Conservation (phyloP, 1,140 invertebrate genomes). For the Drosophila mauritiana region DNA sequence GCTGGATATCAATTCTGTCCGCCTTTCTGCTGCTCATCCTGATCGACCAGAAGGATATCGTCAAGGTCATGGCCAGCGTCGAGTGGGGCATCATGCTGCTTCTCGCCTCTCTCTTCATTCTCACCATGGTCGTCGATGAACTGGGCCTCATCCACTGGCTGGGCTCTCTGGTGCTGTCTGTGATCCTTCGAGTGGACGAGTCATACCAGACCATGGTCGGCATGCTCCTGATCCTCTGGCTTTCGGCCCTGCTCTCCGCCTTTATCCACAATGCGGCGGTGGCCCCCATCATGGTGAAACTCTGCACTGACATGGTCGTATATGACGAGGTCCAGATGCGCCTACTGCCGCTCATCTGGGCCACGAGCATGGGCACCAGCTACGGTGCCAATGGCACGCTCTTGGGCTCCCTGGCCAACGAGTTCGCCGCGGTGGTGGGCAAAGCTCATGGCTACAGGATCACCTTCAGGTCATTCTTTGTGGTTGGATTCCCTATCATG, state of each 20-base stretch:
- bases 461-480: constrained; percentile 86
- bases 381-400: constrained; percentile 92
- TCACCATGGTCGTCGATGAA: constrained; percentile 90
- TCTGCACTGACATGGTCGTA: constrained; percentile 87
- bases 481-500: constrained; percentile 91
- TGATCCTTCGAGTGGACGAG: constrained; percentile 87
- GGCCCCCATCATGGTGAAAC: constrained; percentile 91
- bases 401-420: constrained; percentile 91
- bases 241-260: constrained; percentile 90
- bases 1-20: constrained; percentile 86
- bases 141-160: constrained; percentile 89
- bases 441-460: constrained; percentile 92
- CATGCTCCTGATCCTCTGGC: constrained; percentile 89
- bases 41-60: constrained; percentile 88
- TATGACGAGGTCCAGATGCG: constrained; percentile 87
- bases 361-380: constrained; percentile 90
- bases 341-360: constrained; percentile 89
- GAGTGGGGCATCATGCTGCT: constrained; percentile 92
- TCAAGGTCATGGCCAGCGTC: constrained; percentile 87
- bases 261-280: constrained; percentile 92
- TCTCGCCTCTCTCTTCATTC: constrained; percentile 90
- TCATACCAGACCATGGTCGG: constrained; percentile 87
- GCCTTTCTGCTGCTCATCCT: constrained; percentile 88
- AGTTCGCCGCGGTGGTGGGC: constrained; percentile 91
- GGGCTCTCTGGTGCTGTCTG: constrained; percentile 86